Evolutionary conservation across 2,888 invertebrate genomes (phyloP).

Genomic region (Dinocampus coccinellae): DNA sequence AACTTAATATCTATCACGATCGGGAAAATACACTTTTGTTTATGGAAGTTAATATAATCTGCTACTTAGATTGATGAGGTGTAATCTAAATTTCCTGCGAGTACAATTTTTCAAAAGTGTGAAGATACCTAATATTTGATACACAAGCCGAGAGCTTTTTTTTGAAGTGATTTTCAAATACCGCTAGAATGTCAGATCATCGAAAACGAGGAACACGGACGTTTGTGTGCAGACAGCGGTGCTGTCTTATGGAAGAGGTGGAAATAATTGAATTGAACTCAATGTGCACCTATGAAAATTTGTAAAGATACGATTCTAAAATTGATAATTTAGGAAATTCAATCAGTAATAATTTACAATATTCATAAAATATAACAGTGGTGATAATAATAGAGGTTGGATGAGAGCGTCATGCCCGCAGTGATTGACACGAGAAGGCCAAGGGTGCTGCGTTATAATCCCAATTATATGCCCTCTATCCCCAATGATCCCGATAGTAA

Average conservation of each 20-base stretch:
- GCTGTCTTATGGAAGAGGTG: constrained; percentile 20
- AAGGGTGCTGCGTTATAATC: constrained; percentile 64
- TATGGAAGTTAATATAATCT: not conserved
- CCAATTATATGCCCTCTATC: constrained; percentile 51
- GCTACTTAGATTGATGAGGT: not conserved
- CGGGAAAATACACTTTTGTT: not conserved
- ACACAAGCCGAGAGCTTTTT: too few species aligned
- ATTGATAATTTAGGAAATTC: constrained; percentile 7
- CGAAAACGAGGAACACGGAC: constrained; percentile 20
- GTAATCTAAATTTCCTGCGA: not conserved
- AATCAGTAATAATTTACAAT: not conserved
- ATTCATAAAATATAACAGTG: constrained; percentile 18
- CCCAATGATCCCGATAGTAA: not conserved
- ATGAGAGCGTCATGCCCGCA: constrained; percentile 67
- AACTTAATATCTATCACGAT: not conserved
- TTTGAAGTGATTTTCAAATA: not conserved
- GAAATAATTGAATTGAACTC: constrained; percentile 7
- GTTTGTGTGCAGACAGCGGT: constrained; percentile 31
- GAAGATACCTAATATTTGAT: not conserved
- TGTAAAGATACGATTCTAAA: too few species aligned
- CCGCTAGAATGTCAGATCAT: constrained; percentile 26
- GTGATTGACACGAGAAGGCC: constrained; percentile 64
- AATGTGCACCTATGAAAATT: not conserved
- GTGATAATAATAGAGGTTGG: constrained; percentile 50
- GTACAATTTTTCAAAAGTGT: not conserved